Conservation (phyloP, 2,113 vertebrate genomes). For the Orycteropus afer region DNA sequence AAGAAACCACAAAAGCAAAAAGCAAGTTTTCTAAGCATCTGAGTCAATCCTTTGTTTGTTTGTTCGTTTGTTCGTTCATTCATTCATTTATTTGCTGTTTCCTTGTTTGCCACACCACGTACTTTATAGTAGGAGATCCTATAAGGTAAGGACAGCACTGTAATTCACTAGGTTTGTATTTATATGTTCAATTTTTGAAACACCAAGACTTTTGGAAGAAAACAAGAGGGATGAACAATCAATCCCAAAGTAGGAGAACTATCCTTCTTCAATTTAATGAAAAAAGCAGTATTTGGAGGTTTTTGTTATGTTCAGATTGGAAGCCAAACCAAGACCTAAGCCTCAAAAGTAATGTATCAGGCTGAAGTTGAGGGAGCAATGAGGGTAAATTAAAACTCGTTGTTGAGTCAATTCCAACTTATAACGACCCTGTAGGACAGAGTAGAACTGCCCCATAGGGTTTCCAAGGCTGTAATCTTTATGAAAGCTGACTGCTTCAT, state of each 20-base stretch:
- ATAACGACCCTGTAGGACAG: no score
- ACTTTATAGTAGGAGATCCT: neutral
- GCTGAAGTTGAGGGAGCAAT: no score
- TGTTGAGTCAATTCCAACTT: no score
- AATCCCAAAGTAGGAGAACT: neutral
- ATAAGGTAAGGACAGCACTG: neutral
- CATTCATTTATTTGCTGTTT: neutral
- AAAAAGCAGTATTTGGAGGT: neutral
- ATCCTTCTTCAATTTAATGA: neutral
- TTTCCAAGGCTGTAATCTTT: no score
- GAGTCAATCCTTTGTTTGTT: neutral
- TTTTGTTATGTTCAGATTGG: neutral
- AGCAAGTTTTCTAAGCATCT: neutral
- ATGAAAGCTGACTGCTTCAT: no score
- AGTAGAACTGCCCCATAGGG: no score
- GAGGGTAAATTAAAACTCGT: no score
- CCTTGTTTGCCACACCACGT: neutral
- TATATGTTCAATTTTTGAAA: conserved; percentile 20
- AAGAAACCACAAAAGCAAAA: neutral
- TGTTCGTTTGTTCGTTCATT: no score
- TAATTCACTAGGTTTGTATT: neutral
- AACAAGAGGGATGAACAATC: neutral
- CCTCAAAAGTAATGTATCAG: neutral
- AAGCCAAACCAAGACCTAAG: neutral
- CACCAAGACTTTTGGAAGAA: neutral